These are phyloP conservation scores for Balearica regulorum DNA, from an alignment of 2,797 vertebrate genomes.

Conservation along the genomic window DNA sequence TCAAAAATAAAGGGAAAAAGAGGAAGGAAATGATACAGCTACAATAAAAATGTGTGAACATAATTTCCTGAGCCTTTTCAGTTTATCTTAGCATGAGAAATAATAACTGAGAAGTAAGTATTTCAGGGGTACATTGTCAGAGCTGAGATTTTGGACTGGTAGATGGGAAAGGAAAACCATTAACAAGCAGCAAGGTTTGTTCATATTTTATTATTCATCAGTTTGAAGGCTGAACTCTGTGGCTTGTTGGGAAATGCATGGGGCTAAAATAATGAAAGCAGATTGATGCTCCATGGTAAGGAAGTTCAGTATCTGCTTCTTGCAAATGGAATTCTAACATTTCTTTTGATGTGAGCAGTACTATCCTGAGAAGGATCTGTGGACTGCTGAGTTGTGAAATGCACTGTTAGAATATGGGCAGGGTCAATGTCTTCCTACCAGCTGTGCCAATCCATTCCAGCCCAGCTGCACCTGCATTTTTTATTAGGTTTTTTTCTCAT, in stretches of 20 bases:
- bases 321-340: conserved; percentile 8
- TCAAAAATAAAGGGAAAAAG: not conserved
- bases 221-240: not conserved
- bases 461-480: not conserved
- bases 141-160: not conserved
- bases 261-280: conserved; percentile 22
- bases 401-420: not conserved
- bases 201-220: not conserved
- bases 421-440: not conserved
- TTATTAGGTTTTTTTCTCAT: not conserved
- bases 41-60: not conserved
- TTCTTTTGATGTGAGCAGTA: conserved; percentile 4
- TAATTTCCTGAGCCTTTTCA: not conserved
- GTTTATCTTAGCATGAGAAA: not conserved
- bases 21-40: not conserved
- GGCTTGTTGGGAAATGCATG: not conserved
- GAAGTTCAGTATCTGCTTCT: conserved; percentile 2
- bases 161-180: conserved; percentile 23
- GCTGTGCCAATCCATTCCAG: not conserved
- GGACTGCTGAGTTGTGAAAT: conserved; percentile 44
- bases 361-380: not conserved
- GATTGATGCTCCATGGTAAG: not conserved
- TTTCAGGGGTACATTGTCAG: not conserved
- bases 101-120: not conserved
- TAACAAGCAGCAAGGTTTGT: not conserved